A percentile compares a stretch with the other conserved stretches of the same genome.
Conservation (phyloP, 1,140 invertebrate species). For the Apis cerana region DNA sequence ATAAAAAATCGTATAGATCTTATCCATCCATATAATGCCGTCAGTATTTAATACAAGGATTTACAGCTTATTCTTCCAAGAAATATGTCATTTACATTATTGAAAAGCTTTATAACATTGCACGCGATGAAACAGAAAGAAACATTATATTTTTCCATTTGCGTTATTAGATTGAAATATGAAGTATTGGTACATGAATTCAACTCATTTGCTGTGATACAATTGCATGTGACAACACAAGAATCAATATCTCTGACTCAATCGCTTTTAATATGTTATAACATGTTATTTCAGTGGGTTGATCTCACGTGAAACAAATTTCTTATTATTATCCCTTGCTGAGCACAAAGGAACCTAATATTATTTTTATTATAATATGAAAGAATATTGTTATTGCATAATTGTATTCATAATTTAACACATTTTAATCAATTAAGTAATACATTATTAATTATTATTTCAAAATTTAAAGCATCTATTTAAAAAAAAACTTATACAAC, state of each 20-base stretch:
- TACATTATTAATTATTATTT: conserved; percentile 6
- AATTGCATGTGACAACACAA: background rate
- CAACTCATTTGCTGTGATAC: conserved; percentile 49
- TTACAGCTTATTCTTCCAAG: conserved; percentile 45
- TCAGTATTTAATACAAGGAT: conserved; percentile 46
- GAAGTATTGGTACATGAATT: conserved; percentile 9
- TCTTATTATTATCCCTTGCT: conserved; percentile 15
- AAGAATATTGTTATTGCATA: conserved; percentile 30
- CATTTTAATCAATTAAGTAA: background rate
- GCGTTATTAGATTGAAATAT: conserved; percentile 12
- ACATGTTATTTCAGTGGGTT: conserved; percentile 28
- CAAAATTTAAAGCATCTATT: background rate
- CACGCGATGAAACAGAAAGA: background rate
- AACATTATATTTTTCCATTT: conserved; percentile 42
- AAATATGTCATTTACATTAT: conserved; percentile 29
- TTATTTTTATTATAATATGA: background rate
- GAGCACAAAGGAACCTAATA: conserved; percentile 36
- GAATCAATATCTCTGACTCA: background rate
- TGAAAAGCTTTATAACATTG: conserved; percentile 25
- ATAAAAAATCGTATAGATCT: conserved; percentile 34
- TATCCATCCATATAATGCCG: conserved; percentile 59
- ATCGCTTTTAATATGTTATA: conserved; percentile 16
- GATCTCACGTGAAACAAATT: conserved; percentile 23
- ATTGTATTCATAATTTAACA: conserved; percentile 6
- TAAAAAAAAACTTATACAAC: conserved; percentile 20